phyloP scores from a whole-genome alignment of 2,797 vertebrate genomes.

The Lagocephalus sceleratus region DNA sequence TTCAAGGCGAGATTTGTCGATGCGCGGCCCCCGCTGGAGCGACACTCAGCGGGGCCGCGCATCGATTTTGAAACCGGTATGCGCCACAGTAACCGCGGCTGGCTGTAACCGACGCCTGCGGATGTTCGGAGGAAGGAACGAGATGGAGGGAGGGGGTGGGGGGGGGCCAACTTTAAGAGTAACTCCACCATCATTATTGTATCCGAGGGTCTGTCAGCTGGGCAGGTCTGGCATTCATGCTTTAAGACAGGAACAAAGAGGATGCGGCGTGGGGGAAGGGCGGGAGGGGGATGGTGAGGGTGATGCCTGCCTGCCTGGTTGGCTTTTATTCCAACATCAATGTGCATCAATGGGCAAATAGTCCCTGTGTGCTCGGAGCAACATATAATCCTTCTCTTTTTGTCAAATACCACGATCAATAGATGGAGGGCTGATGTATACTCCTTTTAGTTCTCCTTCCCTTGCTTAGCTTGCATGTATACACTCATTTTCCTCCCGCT shows the following conservation, averaged over 20 bases:
- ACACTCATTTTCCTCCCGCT: slow-evolving; percentile 46
- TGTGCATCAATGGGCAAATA: slow-evolving; percentile 72
- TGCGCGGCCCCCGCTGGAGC: slow-evolving; percentile 44
- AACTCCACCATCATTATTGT: slow-evolving; percentile 51
- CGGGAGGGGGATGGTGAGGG: slow-evolving; percentile 58
- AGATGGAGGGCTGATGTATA: slow-evolving; percentile 43
- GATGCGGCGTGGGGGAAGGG: slow-evolving; percentile 61
- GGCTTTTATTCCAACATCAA: slow-evolving; percentile 71
- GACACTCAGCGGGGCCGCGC: slow-evolving; percentile 42
- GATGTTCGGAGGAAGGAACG: slow-evolving; percentile 26
- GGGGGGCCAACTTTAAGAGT: slow-evolving; percentile 34
- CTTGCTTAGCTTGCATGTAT: slow-evolving; percentile 28
- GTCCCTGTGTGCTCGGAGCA: slow-evolving; percentile 49
- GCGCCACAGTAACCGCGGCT: slow-evolving; percentile 27
- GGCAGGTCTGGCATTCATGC: slow-evolving; percentile 58
- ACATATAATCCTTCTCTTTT: slow-evolving; percentile 54
- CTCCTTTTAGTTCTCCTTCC: slow-evolving; percentile 32
- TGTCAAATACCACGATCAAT: slow-evolving; percentile 58
- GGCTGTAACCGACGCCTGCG: slow-evolving; percentile 24
- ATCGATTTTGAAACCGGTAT: slow-evolving; percentile 59
- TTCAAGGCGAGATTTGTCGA: slow-evolving; percentile 59
- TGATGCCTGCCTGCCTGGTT: slow-evolving; percentile 58
- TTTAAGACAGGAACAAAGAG: slow-evolving; percentile 71
- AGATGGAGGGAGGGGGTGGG: background rate
- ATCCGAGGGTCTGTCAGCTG: slow-evolving; percentile 56